Conservation (phyloP, 92 coral and sea anemone genomes). For the Bergia sp. region DNA sequence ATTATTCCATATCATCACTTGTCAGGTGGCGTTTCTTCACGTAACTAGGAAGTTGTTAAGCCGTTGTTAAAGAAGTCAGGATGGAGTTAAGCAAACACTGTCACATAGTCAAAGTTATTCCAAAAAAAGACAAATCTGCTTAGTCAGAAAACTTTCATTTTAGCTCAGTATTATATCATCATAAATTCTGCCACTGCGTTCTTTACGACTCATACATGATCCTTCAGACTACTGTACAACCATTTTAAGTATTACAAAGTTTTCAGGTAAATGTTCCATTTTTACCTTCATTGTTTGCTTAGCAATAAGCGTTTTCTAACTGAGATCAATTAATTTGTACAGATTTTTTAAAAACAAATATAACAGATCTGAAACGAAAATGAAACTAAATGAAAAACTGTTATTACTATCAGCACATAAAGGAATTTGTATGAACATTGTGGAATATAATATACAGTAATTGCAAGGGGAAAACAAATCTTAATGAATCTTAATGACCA, state of each 20-base stretch:
- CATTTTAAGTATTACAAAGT: neutral
- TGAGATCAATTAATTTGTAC: neutral
- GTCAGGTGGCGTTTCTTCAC: neutral
- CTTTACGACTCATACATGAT: neutral
- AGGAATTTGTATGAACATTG: neutral
- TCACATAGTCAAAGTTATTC: neutral
- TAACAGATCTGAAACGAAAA: neutral
- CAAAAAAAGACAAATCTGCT: neutral
- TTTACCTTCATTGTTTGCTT: neutral
- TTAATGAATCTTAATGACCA: too few species aligned
- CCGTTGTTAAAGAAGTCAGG: neutral
- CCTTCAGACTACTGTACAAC: neutral
- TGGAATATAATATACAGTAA: neutral
- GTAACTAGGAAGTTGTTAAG: neutral
- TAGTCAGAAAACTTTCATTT: neutral
- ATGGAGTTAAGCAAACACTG: neutral
- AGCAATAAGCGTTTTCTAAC: neutral
- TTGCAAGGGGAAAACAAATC: neutral
- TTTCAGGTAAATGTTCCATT: neutral
- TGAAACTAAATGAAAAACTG: too few species aligned
- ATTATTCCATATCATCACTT: neutral
- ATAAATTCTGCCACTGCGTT: neutral
- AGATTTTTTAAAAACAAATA: neutral
- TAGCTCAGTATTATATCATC: neutral
- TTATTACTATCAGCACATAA: too few species aligned